These are phyloP conservation scores for Philopotamus ludificatus DNA, from an alignment of 1,140 invertebrate species.

Conservation along the genomic window DNA sequence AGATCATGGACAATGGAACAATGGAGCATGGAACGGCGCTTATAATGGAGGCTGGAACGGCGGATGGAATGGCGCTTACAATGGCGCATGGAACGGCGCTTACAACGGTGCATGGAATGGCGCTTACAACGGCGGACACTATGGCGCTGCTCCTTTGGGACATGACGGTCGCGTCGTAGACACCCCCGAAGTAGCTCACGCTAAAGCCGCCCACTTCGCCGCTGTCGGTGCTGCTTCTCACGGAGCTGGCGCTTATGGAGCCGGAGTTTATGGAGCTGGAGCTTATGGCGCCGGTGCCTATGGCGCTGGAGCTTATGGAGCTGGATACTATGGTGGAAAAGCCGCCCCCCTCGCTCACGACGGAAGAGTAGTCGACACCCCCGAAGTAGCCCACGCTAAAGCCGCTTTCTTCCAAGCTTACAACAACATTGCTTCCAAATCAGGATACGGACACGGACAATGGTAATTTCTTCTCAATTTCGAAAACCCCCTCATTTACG, in stretches of 20 bases:
- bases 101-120: no score
- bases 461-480: neutral
- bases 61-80: conserved; percentile 8
- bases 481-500: neutral
- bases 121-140: conserved; percentile 2
- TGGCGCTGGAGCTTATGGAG: neutral
- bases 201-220: conserved; percentile 41
- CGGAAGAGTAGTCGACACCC: conserved; percentile 33
- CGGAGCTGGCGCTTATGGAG: conserved; percentile 14
- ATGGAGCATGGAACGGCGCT: no score
- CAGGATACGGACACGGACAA: conserved; percentile 21
- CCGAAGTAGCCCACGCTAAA: conserved; percentile 39
- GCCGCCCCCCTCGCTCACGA: conserved; percentile 12
- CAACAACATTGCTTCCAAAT: conserved; percentile 20
- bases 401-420: conserved; percentile 48
- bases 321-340: neutral
- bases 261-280: neutral
- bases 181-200: conserved; percentile 26
- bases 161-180: conserved; percentile 18
- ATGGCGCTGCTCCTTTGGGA: conserved; percentile 10
- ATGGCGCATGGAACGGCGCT: neutral
- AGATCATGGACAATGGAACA: conserved; percentile 9
- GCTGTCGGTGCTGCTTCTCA: neutral
- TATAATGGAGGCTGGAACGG: conserved; percentile 6
- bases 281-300: neutral